phyloP scores from a whole-genome alignment of 2,113 vertebrate species.

The Gopherus flavomarginatus region DNA sequence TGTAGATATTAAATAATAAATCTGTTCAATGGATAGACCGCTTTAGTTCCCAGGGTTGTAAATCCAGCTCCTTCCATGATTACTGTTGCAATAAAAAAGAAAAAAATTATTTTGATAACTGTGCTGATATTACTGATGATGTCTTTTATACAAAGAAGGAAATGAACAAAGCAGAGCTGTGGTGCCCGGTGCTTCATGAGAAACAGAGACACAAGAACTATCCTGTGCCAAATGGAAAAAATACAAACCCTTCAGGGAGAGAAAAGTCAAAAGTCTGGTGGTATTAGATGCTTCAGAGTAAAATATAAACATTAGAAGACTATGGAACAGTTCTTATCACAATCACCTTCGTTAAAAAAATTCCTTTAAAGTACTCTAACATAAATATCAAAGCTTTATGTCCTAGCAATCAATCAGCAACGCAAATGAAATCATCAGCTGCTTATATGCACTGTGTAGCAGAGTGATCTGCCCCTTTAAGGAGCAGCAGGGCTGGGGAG shows the following conservation, averaged over 20 bases:
- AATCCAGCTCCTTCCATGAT: too few relatives aligned
- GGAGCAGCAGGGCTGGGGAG: background rate
- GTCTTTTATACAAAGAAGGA: background rate
- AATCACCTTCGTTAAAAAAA: background rate
- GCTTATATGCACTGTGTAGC: background rate
- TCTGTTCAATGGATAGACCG: background rate
- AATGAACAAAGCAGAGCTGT: slow-evolving; percentile 21
- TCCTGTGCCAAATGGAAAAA: background rate
- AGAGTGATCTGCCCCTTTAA: background rate
- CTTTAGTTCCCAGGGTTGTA: background rate
- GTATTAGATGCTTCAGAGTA: background rate
- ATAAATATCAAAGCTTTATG: slow-evolving; percentile 18
- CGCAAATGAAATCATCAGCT: slow-evolving; percentile 28
- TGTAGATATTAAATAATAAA: background rate
- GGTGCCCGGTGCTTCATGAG: background rate
- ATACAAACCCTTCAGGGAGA: background rate
- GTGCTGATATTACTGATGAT: slow-evolving; percentile 25
- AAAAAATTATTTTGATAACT: background rate
- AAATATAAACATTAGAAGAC: background rate
- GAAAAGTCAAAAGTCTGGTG: background rate
- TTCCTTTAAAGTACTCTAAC: background rate
- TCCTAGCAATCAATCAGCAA: slow-evolving; percentile 12
- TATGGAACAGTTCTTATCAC: background rate
- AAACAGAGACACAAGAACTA: slow-evolving; percentile 12
- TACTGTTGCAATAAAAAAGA: background rate